Evolutionary conservation across 2,888 invertebrate genomes (phyloP), one percentile per base, ranked within the genome.

Genomic region (Phasia obesa): DNA sequence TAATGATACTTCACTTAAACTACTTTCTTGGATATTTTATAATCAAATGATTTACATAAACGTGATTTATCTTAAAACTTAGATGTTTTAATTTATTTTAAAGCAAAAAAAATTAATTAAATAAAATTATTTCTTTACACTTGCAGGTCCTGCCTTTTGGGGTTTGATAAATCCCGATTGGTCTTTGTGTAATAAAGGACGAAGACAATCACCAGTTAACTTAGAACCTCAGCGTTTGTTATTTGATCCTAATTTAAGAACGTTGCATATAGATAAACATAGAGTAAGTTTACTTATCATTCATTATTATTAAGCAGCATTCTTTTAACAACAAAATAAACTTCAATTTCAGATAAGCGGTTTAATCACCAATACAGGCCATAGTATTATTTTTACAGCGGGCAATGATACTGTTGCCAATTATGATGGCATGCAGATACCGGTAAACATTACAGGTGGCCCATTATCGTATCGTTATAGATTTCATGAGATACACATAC

Each of bases 121-220:
- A 9, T 35, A 11, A 9, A 5, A 11, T 35, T 35, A 11, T 23
- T 59, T 51, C 0, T 11, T 70, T 55, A 27, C 13, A 17, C 11
- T 86, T 86, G 2, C 83, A 98, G 99, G 99, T 91, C 98, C 99
- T 76, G 97, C 97, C 84, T 99, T 98, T 92, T 99, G 99, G 99
- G 99, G 99, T 80, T 93, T 98, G 86, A 97, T 99, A 92, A 99
- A 99, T 92, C 97, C 98, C 57, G 98, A 99, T 91, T 99, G 99
- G 99, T 96, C 96, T 87, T 94, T 99, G 87, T 99, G 99, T 93
- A 97, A 97, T 93, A 97, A 98, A 91, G 99, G 99, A 83, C 95
- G 98, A 88, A 94, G 98, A 88, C 99, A 99, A 93, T 98, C 98
- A 47, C 99, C 99, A 27, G 97, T 99, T 89, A 97, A 99, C 93